Evolutionary conservation across 2,113 vertebrate genomes (phyloP).

Genomic region (Nansenia antarctica): DNA sequence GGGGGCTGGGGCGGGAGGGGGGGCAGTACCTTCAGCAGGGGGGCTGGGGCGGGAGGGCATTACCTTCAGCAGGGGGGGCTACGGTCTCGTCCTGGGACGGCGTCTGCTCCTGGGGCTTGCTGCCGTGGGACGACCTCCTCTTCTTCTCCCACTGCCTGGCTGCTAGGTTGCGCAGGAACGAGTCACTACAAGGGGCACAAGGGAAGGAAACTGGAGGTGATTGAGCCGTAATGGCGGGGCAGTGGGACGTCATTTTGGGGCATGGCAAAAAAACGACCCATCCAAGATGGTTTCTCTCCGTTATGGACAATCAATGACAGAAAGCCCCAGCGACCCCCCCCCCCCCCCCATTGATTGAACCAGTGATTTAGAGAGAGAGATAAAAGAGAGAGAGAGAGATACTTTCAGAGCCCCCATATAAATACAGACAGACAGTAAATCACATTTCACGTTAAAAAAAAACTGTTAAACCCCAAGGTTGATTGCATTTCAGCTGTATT

Average conservation of each 20-base stretch:
- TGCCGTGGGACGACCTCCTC: slow-evolving; percentile 68
- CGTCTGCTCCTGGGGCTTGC: slow-evolving; percentile 54
- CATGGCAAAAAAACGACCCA: neutral
- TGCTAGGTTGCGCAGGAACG: slow-evolving; percentile 86
- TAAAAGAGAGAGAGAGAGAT: no score
- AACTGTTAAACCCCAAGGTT: no score
- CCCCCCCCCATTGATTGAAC: no score
- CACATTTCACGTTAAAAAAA: no score
- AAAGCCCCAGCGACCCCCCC: no score
- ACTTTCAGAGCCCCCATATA: no score
- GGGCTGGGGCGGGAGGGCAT: neutral
- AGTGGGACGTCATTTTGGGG: neutral
- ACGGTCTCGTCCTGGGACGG: slow-evolving; percentile 37
- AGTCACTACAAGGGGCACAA: slow-evolving; percentile 74
- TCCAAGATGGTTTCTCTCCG: no score
- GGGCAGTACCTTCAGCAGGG: slow-evolving; percentile 36
- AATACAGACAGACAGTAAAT: no score
- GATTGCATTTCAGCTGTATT: no score
- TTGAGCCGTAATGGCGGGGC: neutral
- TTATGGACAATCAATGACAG: no score
- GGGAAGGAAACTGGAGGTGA: neutral
- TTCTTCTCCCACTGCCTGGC: slow-evolving; percentile 80
- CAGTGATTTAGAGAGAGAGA: no score
- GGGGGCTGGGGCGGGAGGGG: neutral
- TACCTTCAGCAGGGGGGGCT: neutral